Evolutionary conservation across 2,797 vertebrate species (phyloP), one percentile per base, ranked within the genome.

Genomic region (Nothura maculosa): DNA sequence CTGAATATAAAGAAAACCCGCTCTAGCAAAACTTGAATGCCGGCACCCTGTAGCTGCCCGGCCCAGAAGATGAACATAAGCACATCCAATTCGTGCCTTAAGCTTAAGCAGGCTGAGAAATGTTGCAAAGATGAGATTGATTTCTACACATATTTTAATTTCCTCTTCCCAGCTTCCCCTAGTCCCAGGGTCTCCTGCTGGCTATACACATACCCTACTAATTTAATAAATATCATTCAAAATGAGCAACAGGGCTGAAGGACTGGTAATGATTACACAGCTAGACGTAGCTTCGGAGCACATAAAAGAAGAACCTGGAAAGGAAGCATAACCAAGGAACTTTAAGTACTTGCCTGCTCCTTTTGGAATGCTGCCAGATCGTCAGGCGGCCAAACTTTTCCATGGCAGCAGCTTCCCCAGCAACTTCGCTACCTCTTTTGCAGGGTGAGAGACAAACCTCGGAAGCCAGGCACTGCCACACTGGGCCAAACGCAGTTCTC

Each of bases 391-490:
- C 72, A 66, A 64, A 7, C 55, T 16, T 25, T 52, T 58, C 58
- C 63, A 57, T 20, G 57, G 57, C 54, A 2, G 32, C n/a, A 22
- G 7, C 36, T 22, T 55, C 43, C 42, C 20, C 7, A 1, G 16
- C 14, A 20, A 20, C 45, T 1, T 6, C 47, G 38, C 61, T 57
- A 55, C 21, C 45, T 20, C 9, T 3, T 28, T 30, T 6, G 38
- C 7, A 45, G n/a, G 57, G 55, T 21, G 30, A 25, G 22, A 48
- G 36, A 12, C 27, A n/a, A 54, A 45, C 11, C n/a, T 36, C 38
- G 17, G 36, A 3, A 61, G 32, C 13, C 0, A 1, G 32, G 28
- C 16, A 28, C 50, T 82, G 58, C 57, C 34, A 4, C 3, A 4
- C 61, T 18, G 13, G 38, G 6, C 12, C 66, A 42, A 54, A 52